These are phyloP conservation scores for Ptilodon capucinus DNA, from an alignment of 2,888 invertebrate species.

Conservation along the genomic window DNA sequence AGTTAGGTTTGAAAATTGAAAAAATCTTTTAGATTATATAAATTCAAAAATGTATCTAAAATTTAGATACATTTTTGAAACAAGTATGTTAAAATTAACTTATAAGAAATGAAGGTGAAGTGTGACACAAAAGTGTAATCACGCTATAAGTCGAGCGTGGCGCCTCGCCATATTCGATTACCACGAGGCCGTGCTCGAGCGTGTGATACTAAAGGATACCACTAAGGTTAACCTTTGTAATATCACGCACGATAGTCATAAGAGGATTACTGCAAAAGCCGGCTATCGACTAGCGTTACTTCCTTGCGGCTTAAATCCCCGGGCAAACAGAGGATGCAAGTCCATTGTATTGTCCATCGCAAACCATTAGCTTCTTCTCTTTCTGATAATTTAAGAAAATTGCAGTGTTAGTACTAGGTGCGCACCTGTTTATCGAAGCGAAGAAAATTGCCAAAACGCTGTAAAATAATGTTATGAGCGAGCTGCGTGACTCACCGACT, in stretches of 20 bases:
- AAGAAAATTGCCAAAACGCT: not conserved
- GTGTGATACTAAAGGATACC: slow-evolving; percentile 68
- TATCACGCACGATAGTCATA: slow-evolving; percentile 50
- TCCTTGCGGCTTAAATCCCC: too few species aligned
- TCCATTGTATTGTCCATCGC: too few species aligned
- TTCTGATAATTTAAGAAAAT: too few species aligned
- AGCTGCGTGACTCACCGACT: not conserved
- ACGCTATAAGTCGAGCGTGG: slow-evolving; percentile 63
- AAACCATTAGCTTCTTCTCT: too few species aligned
- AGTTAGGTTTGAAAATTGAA: too few species aligned
- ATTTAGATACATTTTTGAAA: too few species aligned
- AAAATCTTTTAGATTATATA: too few species aligned
- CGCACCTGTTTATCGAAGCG: slow-evolving; percentile 13
- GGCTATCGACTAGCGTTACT: too few species aligned
- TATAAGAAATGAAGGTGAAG: slow-evolving; percentile 24
- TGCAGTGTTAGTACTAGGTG: too few species aligned
- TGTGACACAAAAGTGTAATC: slow-evolving; percentile 60
- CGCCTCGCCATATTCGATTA: slow-evolving; percentile 72
- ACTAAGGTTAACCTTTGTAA: slow-evolving; percentile 68
- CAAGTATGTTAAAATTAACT: too few species aligned
- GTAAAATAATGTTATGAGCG: not conserved
- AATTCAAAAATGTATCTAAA: too few species aligned
- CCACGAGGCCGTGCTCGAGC: slow-evolving; percentile 68
- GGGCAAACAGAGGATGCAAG: too few species aligned
- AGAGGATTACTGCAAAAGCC: slow-evolving; percentile 14